Percentiles rank a stretch among this genome's conserved stretches.
Conservation (phyloP, 2,888 invertebrate genomes). For the Ennomos quercinarius region DNA sequence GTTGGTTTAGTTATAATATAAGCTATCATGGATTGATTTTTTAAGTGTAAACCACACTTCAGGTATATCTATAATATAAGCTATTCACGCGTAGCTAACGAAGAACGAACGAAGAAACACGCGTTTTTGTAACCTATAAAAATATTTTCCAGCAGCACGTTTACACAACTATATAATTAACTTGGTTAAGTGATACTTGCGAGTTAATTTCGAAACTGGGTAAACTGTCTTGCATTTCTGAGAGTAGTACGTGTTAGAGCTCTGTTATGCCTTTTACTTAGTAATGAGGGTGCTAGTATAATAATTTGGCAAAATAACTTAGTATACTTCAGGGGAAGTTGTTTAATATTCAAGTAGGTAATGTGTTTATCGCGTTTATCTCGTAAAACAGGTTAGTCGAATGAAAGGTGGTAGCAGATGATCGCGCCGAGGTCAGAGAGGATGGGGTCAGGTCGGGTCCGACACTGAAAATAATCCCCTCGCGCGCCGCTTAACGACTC, state of each 20-base stretch:
- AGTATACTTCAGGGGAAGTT: constrained; percentile 55
- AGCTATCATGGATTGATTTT: too few relatives aligned
- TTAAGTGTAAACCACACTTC: too few relatives aligned
- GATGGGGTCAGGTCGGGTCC: constrained; percentile 73
- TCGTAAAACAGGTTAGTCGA: constrained; percentile 75
- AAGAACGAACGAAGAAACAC: not conserved
- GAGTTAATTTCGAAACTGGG: constrained; percentile 53
- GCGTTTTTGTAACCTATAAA: constrained; percentile 8
- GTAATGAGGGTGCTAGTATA: constrained; percentile 53
- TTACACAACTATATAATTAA: constrained; percentile 37
- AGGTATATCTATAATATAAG: too few relatives aligned
- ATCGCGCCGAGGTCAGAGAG: constrained; percentile 73
- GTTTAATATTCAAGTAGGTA: constrained; percentile 64
- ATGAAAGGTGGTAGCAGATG: constrained; percentile 71
- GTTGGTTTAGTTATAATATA: constrained; percentile 16
- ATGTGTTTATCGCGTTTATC: constrained; percentile 69
- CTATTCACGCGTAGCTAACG: too few relatives aligned
- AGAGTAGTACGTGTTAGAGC: constrained; percentile 51
- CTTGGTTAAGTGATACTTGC: constrained; percentile 38
- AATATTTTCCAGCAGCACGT: constrained; percentile 21
- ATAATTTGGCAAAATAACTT: constrained; percentile 60
- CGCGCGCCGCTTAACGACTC: constrained; percentile 55
- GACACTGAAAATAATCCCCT: constrained; percentile 69
- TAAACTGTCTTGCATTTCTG: constrained; percentile 51
- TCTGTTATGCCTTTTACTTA: constrained; percentile 49